phyloP scores from a whole-genome alignment of 2,113 vertebrate genomes.

The Oxygymnocypris stewartii region DNA sequence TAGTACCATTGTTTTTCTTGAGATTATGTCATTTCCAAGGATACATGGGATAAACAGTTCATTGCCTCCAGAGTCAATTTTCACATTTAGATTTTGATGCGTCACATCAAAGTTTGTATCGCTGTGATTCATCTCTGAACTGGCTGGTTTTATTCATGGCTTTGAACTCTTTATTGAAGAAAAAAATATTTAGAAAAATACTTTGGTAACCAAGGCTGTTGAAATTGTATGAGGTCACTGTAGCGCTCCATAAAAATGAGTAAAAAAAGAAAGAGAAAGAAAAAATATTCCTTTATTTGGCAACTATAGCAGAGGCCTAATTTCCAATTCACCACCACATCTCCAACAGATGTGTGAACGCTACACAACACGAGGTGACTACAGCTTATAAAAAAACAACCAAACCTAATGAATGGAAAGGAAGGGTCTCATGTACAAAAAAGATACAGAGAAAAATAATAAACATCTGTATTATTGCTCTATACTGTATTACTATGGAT shows the following conservation, averaged over 20 bases:
- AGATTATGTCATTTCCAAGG: not conserved
- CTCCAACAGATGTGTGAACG: constrained; percentile 26
- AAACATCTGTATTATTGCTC: too few species aligned
- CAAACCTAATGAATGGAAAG: constrained; percentile 9
- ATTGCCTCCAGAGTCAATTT: not conserved
- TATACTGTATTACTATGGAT: too few species aligned
- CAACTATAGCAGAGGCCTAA: constrained; percentile 10
- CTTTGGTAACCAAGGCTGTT: not conserved
- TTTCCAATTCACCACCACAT: constrained; percentile 30
- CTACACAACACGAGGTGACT: not conserved
- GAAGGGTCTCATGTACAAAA: not conserved
- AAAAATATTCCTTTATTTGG: not conserved
- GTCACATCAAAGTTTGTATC: not conserved
- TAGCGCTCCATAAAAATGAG: not conserved
- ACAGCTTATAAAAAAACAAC: constrained; percentile 27
- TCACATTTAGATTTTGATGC: not conserved
- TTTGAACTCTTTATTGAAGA: not conserved
- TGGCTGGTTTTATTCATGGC: not conserved
- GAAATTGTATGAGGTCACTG: not conserved
- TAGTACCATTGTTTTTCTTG: not conserved
- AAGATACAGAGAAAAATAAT: not conserved
- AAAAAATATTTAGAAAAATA: not conserved
- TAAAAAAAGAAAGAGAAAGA: not conserved
- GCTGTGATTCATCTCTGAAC: not conserved
- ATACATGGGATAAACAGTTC: not conserved